These are phyloP conservation scores for Xestia c-nigrum DNA, from an alignment of 2,888 invertebrate genomes.

Conservation along the genomic window DNA sequence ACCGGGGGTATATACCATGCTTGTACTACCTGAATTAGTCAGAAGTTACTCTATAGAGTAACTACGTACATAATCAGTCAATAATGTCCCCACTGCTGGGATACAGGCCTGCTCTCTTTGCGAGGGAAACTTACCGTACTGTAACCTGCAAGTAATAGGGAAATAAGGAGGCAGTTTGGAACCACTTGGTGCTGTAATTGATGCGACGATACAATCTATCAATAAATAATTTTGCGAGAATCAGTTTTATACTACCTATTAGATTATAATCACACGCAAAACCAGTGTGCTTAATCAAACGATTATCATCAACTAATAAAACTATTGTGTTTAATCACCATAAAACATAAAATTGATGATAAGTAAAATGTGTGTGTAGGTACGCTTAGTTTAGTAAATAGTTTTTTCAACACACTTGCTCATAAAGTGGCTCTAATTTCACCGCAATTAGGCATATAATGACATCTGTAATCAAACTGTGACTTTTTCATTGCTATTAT, in stretches of 20 bases:
- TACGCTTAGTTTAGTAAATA: slow-evolving; percentile 30
- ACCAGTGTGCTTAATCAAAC: not conserved
- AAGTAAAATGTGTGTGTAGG: not conserved
- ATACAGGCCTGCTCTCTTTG: not conserved
- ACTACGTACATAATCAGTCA: not conserved
- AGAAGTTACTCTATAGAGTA: not conserved
- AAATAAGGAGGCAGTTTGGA: not conserved
- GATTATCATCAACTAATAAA: slow-evolving; percentile 8
- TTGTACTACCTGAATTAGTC: not conserved
- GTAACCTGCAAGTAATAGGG: too few relatives aligned
- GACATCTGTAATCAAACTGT: too few relatives aligned
- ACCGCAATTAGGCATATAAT: too few relatives aligned
- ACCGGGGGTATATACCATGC: not conserved
- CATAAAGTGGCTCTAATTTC: too few relatives aligned
- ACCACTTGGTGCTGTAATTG: not conserved
- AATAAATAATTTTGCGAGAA: not conserved
- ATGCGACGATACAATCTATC: not conserved
- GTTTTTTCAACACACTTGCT: too few relatives aligned
- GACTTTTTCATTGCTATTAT: too few relatives aligned
- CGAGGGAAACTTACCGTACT: too few relatives aligned
- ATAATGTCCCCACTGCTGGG: not conserved
- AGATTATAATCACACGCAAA: not conserved
- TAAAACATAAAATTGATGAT: slow-evolving; percentile 23
- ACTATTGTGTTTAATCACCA: slow-evolving; percentile 23
- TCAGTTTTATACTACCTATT: not conserved